These are phyloP conservation scores for Talpa occidentalis DNA, from an alignment of 2,113 vertebrate species.

Conservation along the genomic window DNA sequence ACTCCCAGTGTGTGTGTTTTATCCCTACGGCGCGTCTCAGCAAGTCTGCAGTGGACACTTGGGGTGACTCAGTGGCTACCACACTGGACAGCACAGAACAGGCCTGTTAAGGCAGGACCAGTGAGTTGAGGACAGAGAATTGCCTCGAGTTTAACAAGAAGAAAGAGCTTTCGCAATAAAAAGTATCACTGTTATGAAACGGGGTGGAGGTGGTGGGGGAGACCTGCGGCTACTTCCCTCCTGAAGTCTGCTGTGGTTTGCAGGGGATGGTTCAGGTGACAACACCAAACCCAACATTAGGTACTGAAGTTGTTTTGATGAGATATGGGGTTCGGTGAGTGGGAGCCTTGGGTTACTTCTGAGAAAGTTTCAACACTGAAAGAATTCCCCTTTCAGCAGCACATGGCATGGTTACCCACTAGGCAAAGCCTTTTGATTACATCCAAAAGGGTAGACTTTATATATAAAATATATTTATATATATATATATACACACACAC, in stretches of 20 bases:
- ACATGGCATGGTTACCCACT: too few relatives aligned
- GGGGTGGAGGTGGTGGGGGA: neutral
- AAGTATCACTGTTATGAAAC: neutral
- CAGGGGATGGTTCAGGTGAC: neutral
- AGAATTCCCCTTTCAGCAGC: too few relatives aligned
- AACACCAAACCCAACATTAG: neutral
- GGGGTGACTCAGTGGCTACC: neutral
- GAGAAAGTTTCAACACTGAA: too few relatives aligned
- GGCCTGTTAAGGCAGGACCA: neutral
- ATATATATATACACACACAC: too few relatives aligned
- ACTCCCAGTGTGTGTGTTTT: conserved; percentile 8
- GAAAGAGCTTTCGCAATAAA: neutral
- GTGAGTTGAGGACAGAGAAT: neutral
- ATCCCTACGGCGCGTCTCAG: neutral
- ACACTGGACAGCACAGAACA: neutral
- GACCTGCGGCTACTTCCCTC: neutral
- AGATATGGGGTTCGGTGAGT: too few relatives aligned
- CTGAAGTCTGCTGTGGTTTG: neutral
- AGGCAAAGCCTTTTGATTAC: too few relatives aligned
- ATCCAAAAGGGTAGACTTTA: too few relatives aligned
- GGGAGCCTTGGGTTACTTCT: too few relatives aligned
- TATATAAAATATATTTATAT: too few relatives aligned
- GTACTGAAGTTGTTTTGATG: neutral
- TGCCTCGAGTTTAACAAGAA: neutral
- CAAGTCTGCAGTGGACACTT: neutral